phyloP scores from a whole-genome alignment of 2,113 vertebrate species.

The Hippolais icterina region DNA sequence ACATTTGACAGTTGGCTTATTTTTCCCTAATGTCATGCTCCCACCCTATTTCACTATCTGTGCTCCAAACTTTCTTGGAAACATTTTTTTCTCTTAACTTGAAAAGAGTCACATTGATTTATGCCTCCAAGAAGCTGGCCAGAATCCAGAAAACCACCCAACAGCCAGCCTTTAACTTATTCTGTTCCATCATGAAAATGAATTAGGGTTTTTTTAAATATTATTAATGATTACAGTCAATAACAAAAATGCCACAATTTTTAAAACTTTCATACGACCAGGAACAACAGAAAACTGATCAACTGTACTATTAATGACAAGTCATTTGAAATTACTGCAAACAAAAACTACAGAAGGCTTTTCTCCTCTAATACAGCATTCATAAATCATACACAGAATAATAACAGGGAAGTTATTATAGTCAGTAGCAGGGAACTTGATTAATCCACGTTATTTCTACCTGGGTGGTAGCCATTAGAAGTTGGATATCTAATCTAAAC shows the following conservation, averaged over 20 bases:
- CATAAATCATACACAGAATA: neutral
- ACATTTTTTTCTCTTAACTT: neutral
- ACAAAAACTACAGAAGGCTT: neutral
- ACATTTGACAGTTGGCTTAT: neutral
- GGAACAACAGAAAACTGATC: neutral
- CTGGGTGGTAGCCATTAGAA: conserved; percentile 2
- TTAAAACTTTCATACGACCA: neutral
- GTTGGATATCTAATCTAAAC: conserved; percentile 5
- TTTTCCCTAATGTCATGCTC: neutral
- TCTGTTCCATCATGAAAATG: neutral
- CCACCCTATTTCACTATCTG: neutral
- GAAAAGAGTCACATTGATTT: neutral
- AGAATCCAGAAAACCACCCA: neutral
- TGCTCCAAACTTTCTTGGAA: neutral
- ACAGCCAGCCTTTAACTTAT: neutral
- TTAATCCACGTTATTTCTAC: conserved; percentile 3
- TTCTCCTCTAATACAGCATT: neutral
- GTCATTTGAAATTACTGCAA: neutral
- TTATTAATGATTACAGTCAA: neutral
- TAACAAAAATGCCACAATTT: neutral
- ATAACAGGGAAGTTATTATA: neutral
- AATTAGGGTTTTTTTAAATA: neutral
- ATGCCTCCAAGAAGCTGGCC: neutral
- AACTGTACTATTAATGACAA: neutral
- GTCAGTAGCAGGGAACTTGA: neutral